phyloP scores from a whole-genome alignment of 53 echinoderm and acorn worm species.

The Crossaster papposus region DNA sequence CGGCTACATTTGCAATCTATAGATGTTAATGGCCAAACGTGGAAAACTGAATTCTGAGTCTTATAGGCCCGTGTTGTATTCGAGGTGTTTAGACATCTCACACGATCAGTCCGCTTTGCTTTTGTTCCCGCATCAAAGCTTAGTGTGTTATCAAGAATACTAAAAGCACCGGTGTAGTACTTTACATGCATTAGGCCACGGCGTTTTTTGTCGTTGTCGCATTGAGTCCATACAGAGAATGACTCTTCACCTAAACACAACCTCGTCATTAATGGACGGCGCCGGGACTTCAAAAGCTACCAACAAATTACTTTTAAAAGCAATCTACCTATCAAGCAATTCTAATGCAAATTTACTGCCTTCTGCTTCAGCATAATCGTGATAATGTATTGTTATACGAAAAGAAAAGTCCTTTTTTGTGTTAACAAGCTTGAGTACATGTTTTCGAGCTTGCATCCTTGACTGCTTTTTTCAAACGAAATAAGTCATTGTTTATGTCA shows the following conservation, averaged over 20 bases:
- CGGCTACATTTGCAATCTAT: not conserved
- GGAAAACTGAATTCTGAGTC: not conserved
- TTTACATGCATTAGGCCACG: constrained; percentile 4
- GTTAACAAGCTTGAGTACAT: not conserved
- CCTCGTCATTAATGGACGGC: constrained; percentile 14
- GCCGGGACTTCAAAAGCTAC: not conserved
- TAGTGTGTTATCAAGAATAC: not conserved
- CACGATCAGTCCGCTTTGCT: not conserved
- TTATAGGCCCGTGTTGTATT: not conserved
- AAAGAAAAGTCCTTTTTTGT: not conserved
- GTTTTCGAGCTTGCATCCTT: not conserved
- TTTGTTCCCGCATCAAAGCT: not conserved
- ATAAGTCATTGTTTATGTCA: not conserved
- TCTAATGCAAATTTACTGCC: not conserved
- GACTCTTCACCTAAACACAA: not conserved
- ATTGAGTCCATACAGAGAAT: not conserved
- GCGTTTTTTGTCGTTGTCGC: not conserved
- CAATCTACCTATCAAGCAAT: not conserved
- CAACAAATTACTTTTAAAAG: constrained; percentile 36
- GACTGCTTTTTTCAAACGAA: not conserved
- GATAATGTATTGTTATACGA: not conserved
- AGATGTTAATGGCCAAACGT: not conserved
- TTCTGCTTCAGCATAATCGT: not conserved
- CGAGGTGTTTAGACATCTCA: not conserved
- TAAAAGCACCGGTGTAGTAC: not conserved